Evolutionary conservation across 2,888 invertebrate species (phyloP), one percentile per base, ranked within the genome.

Genomic region (Ptilodon capucinus): DNA sequence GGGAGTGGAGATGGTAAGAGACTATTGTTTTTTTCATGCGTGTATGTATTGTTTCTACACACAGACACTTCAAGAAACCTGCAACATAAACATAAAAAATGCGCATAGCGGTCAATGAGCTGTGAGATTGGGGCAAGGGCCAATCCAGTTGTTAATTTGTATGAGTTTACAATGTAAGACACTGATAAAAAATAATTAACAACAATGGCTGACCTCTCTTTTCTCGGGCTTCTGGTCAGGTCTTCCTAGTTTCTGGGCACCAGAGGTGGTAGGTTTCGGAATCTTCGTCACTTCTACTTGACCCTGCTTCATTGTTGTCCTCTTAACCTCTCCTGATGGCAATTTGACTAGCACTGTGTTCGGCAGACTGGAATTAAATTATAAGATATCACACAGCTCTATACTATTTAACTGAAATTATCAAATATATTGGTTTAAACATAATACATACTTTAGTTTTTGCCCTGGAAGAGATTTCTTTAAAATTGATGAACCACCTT

Each of bases 401-500:
- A n/a, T n/a, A 13, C 2, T 39, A 34, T 23, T 18, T 32, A 4
- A 19, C 23, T 40, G 13, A 48, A 7, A 5, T 34, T 11, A 21
- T 19, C 5, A 40, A 21, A 21, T 11, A 40, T 42, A 25, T 17
- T 32, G 7, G 46, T 38, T 39, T 14, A 51, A 35, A 42, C 9
- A 25, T 16, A 11, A 8, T 44, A 75, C 83, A 64, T 80, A 91
- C 91, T 91, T 90, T 28, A 91, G 62, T 71, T 91, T 91, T 44
- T 90, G 87, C 23, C 81, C 84, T 39, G 84, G 65, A 11, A 71
- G 68, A 44, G 82, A 75, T 61, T 91, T 91, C 72, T 91, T 92
- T 48, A 92, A 74, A 54, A 92, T 61, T 19, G 92, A 92, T 35
- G 92, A 91, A 54, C 94, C 94, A 45, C 95, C 95, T 88, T 95